A percentile compares a stretch with the other conserved stretches of the same genome.
These are phyloP conservation scores for Rhopalosiphum nymphaeae DNA, from an alignment of 2,888 invertebrate species.

Conservation along the genomic window DNA sequence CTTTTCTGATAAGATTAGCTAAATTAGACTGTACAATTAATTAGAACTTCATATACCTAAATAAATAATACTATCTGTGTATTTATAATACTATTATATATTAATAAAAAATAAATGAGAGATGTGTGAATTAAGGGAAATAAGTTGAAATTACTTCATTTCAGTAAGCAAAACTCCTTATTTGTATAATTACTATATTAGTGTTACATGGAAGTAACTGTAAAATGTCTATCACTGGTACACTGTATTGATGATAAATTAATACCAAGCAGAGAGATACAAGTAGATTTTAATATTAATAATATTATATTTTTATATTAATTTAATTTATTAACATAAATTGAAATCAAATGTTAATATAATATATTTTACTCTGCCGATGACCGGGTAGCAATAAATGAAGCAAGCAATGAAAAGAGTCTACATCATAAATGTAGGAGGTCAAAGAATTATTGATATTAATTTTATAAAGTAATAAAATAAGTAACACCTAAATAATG, in stretches of 20 bases:
- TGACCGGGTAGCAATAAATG: background rate
- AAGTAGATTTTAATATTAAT: background rate
- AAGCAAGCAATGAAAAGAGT: background rate
- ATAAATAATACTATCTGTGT: too few relatives aligned
- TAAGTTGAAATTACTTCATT: background rate
- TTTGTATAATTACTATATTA: background rate
- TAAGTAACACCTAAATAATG: background rate
- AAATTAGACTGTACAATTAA: too few relatives aligned
- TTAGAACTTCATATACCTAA: too few relatives aligned
- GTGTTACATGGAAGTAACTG: background rate
- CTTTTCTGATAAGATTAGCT: background rate
- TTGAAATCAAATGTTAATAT: background rate
- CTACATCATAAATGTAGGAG: background rate
- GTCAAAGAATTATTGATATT: background rate
- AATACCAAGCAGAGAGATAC: background rate
- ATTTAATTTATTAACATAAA: too few relatives aligned
- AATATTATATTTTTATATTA: background rate
- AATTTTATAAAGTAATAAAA: background rate
- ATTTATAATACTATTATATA: background rate
- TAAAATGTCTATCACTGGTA: background rate
- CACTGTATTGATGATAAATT: background rate
- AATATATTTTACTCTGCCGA: background rate
- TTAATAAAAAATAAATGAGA: background rate
- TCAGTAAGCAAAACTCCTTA: background rate
- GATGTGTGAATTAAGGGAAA: background rate